Evolutionary conservation across 2,888 invertebrate species (phyloP).

Genomic region (Cepaea hortensis): DNA sequence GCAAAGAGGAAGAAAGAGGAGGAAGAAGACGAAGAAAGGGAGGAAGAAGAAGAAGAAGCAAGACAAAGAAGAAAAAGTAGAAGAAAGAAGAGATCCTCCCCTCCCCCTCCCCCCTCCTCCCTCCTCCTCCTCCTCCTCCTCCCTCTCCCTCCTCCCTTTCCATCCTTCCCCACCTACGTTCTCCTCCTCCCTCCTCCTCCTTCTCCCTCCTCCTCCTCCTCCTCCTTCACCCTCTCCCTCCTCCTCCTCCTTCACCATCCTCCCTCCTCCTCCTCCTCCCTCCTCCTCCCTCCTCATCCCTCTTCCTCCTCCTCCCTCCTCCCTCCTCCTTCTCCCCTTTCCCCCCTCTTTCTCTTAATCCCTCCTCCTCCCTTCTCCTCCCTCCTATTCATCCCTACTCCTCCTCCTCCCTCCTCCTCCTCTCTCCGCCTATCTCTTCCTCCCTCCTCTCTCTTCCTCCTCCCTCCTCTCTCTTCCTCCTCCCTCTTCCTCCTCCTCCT

Average conservation of each 20-base stretch:
- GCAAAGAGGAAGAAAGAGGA: too few species aligned
- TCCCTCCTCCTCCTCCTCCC: not conserved
- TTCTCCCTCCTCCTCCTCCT: conserved; percentile 3
- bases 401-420: too few species aligned
- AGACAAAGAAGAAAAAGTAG: too few species aligned
- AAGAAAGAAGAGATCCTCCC: too few species aligned
- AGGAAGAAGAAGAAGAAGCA: too few species aligned
- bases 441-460: not conserved
- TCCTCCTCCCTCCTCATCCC: too few species aligned
- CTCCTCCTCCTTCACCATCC: not conserved
- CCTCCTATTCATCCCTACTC: too few species aligned
- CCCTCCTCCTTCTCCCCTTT: not conserved
- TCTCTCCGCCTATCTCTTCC: not conserved
- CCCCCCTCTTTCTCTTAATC: too few species aligned
- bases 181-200: not conserved
- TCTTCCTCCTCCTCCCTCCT: not conserved
- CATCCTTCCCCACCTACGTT: too few species aligned
- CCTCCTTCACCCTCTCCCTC: not conserved
- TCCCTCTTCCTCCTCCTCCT: too few species aligned
- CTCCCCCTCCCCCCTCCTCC: not conserved
- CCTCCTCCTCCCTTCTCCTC: too few species aligned
- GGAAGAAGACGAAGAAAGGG: too few species aligned
- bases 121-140: not conserved
- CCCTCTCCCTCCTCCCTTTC: not conserved
- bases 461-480: not conserved